Percentiles rank a stretch among this genome's conserved stretches.
Evolutionary conservation across 1,140 invertebrate species (phyloP).

Genomic region (Caenorhabditis briggsae): DNA sequence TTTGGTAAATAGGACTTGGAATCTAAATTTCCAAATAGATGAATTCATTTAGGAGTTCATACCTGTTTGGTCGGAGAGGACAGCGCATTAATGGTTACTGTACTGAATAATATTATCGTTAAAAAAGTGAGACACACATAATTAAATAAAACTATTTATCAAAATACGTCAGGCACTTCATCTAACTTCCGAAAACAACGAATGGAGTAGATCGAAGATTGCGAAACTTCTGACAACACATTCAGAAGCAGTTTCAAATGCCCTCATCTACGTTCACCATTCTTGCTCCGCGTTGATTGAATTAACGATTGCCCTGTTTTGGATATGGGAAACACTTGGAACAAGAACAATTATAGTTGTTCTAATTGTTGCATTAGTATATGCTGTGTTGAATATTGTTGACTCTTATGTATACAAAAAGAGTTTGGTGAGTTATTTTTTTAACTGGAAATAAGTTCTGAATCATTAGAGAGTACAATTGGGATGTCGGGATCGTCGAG

Average conservation of each 20-base stretch:
- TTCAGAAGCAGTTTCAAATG: conserved; percentile 48
- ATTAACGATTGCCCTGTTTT: conserved; percentile 20
- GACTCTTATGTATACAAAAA: conserved; percentile 49
- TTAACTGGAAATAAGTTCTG: neutral
- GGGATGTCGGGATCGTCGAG: conserved; percentile 11
- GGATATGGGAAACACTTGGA: conserved; percentile 42
- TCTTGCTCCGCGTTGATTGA: conserved; percentile 30
- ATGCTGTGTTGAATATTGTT: conserved; percentile 16
- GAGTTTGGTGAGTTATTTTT: neutral
- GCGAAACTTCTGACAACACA: conserved; percentile 48
- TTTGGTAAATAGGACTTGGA: neutral
- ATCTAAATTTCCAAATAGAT: neutral
- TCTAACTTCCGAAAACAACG: conserved; percentile 31
- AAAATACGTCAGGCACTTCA: neutral
- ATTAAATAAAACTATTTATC: neutral
- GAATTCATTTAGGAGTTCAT: neutral
- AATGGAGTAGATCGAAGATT: conserved; percentile 3
- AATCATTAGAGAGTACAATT: conserved; percentile 5
- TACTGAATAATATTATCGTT: conserved; percentile 21
- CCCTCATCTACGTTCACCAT: conserved; percentile 16
- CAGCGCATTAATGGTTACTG: conserved; percentile 40
- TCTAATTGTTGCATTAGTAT: conserved; percentile 11
- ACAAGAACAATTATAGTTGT: conserved; percentile 27
- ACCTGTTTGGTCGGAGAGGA: conserved; percentile 32
- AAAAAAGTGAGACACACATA: conserved; percentile 4